Evolutionary conservation across 2,888 invertebrate species (phyloP).

Genomic region (Julus scandinavius): DNA sequence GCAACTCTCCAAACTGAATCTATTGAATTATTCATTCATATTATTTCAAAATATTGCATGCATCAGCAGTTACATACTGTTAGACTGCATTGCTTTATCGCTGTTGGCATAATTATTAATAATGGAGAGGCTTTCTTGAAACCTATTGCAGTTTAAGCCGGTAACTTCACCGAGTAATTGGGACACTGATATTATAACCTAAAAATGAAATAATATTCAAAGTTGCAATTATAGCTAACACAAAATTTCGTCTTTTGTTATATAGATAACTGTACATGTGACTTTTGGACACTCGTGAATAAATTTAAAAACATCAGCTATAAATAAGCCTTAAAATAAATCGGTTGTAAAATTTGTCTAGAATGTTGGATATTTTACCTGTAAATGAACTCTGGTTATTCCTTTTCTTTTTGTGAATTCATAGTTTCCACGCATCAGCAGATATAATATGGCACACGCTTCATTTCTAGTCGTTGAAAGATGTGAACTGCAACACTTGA

Average conservation of each 20-base stretch:
- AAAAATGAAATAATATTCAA: not conserved
- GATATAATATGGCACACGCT: constrained; percentile 89
- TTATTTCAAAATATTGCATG: not conserved
- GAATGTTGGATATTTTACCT: constrained; percentile 69
- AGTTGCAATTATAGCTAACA: not conserved
- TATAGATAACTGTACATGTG: not conserved
- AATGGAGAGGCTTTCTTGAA: constrained; percentile 91
- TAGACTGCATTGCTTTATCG: constrained; percentile 94
- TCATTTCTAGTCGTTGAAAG: constrained; percentile 86
- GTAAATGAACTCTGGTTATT: constrained; percentile 87
- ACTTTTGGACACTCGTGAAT: not conserved
- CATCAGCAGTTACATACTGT: constrained; percentile 70
- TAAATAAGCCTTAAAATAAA: not conserved
- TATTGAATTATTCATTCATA: constrained; percentile 50
- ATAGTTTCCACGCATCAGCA: constrained; percentile 94
- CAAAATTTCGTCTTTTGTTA: too few relatives aligned
- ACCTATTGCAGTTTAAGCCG: constrained; percentile 91
- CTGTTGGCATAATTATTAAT: constrained; percentile 93
- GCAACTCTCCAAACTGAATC: not conserved
- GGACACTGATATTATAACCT: constrained; percentile 95
- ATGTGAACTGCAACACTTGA: constrained; percentile 87
- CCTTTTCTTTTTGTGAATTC: constrained; percentile 86
- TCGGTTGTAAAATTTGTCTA: not conserved
- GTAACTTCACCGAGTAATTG: constrained; percentile 90
- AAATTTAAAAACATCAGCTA: not conserved